These are phyloP conservation scores for Neotoxoptera formosana DNA, from an alignment of 1,140 invertebrate genomes.

Conservation along the genomic window DNA sequence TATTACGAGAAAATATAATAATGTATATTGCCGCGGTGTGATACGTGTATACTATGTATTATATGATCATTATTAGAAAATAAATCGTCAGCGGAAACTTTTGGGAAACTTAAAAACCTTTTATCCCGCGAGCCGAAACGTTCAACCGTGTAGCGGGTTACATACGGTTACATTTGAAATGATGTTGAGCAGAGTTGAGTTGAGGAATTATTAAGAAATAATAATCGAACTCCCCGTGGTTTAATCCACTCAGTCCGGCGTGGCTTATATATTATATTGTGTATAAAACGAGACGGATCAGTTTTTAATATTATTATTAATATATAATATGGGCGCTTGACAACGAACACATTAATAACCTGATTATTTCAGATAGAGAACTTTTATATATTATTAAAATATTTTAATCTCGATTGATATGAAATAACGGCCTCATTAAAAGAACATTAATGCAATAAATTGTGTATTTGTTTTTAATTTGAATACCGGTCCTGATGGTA, in stretches of 20 bases:
- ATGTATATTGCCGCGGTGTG: too few relatives aligned
- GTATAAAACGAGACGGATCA: background rate
- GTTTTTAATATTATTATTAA: background rate
- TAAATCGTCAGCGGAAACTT: background rate
- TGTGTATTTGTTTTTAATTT: background rate
- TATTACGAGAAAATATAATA: background rate
- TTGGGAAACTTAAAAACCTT: background rate
- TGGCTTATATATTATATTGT: background rate
- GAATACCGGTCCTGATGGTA: constrained; percentile 22
- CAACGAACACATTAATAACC: constrained; percentile 19
- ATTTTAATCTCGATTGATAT: background rate
- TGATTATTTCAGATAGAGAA: background rate
- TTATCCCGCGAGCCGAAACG: background rate
- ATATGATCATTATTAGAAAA: background rate
- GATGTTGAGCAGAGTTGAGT: background rate
- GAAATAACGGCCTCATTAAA: constrained; percentile 32
- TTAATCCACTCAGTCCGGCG: background rate
- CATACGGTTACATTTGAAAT: background rate
- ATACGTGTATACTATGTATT: too few relatives aligned
- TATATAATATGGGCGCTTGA: background rate
- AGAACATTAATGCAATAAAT: constrained; percentile 23
- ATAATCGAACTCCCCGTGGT: constrained; percentile 7
- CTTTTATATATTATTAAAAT: background rate
- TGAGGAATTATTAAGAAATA: background rate
- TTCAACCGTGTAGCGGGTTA: background rate